Evolutionary conservation across 2,888 invertebrate genomes (phyloP), one percentile per base, ranked within the genome.

Genomic region (Saturnia pavonia): DNA sequence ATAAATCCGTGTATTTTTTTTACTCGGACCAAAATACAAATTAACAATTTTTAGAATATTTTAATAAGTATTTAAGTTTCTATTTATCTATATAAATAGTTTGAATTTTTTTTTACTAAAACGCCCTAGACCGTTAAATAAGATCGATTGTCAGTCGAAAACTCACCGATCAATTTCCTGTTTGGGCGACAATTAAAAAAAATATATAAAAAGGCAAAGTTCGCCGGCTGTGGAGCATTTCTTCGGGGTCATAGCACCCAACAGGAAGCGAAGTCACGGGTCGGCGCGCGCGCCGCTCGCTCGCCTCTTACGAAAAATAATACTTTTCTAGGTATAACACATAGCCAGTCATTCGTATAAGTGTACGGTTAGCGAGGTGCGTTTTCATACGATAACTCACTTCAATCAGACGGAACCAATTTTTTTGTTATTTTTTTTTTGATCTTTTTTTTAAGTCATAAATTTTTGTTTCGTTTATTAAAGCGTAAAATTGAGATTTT

Each of bases 241-340:
- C 91, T 91, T 89, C 80, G 92, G 91, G 93, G 93, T 93, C 94
- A 92, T 91, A 92, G 93, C 92, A 93, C 94, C 93, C 88, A 87
- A 86, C 91, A 91, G 93, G 93, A 94, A 92, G 84, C 83, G 71
- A 74, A 87, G 92, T 88, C 85, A 88, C 92, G 93, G 93, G 93
- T 94, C 93, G 94, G 81, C 87, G 91, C 80, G 81, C 85, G 84
- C 88, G 90, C 83, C 78, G 79, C 81, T 78, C 88, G 84, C 78
- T 78, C 85, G 86, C 81, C 87, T 89, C 91, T 90, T 89, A 91
- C 91, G 90, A 92, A 92, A 92, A 91, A 91, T 91, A 86, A 89
- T 89, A 85, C 85, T 89, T 86, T 87, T 86, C 86, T 79, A 89
- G 85, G 85, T 90, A 89, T 87, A 89, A 89, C 89, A 88, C 85